Evolutionary conservation across 2,888 invertebrate species (phyloP).

Genomic region (Agriopis marginaria): DNA sequence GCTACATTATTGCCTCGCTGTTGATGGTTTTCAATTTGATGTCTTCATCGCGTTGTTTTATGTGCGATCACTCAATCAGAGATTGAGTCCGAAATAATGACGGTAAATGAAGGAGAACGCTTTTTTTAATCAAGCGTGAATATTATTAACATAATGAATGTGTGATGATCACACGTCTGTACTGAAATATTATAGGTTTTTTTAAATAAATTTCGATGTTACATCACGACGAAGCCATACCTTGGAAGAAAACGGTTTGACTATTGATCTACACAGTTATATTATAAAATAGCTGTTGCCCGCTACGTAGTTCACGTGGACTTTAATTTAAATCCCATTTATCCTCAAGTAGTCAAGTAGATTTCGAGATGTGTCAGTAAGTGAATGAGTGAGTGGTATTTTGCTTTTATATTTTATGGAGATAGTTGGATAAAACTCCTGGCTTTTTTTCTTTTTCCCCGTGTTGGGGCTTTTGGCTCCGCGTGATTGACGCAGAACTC

Average conservation of each 20-base stretch:
- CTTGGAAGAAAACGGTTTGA: background rate
- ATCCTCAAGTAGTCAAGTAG: too few relatives aligned
- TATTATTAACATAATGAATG: constrained; percentile 47
- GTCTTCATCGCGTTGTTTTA: constrained; percentile 70
- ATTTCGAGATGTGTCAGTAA: too few relatives aligned
- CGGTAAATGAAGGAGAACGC: constrained; percentile 45
- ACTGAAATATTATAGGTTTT: constrained; percentile 19
- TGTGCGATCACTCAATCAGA: constrained; percentile 56
- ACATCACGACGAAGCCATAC: background rate
- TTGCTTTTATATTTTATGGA: too few relatives aligned
- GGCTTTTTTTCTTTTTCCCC: too few relatives aligned
- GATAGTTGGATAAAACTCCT: too few relatives aligned
- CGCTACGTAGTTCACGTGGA: too few relatives aligned
- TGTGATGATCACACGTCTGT: constrained; percentile 8
- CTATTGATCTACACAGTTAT: too few relatives aligned
- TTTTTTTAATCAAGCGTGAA: constrained; percentile 48
- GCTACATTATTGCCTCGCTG: constrained; percentile 71
- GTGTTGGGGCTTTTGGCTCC: too few relatives aligned
- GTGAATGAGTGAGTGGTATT: too few relatives aligned
- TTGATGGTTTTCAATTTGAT: constrained; percentile 83
- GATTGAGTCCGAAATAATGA: constrained; percentile 46
- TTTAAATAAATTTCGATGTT: background rate
- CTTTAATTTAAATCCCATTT: too few relatives aligned
- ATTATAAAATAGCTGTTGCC: background rate
- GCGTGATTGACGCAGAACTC: too few relatives aligned